Evolutionary conservation across 2,797 vertebrate genomes (phyloP), one percentile per base, ranked within the genome.

Genomic region (Malacoraja senta): DNA sequence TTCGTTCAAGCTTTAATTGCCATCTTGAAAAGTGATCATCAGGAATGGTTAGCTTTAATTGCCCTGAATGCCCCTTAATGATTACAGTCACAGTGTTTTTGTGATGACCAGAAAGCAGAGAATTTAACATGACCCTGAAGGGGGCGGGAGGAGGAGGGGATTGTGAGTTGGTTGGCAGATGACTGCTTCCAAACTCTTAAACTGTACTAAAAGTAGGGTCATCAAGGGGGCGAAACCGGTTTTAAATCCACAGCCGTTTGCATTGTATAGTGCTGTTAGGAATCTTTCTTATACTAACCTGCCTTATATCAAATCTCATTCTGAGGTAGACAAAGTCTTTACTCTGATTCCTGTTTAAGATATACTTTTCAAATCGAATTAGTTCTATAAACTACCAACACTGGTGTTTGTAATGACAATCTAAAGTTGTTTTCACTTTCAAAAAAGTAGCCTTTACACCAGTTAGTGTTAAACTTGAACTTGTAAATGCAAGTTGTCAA

Each of bases 11-110:
- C 96, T 95, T 94, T 94, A 95, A 97, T 97, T 96, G 96, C 96
- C 97, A 96, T 97, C 97, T 97, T 97, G 96, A 97, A 96, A 96
- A 97, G 96, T 96, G 94, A 97, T 97, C 96, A 96, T 94, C 95
- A 95, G 95, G 95, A 96, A 95, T 95, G 95, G 96, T 94, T 95
- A 95, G 93, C 94, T 95, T 96, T 97, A 97, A 97, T 96, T 97
- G 96, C 95, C 93, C 96, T 96, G 97, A 97, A 97, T 96, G 96
- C 96, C 95, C 94, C 95, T 96, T 97, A 97, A 97, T 96, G 96
- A 96, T 95, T 94, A 72, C 94, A 95, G 95, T 96, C 96, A 95
- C 95, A 95, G 95, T 94, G 95, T 94, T 95, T 96, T 96, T 72
- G 90, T 76, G 95, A 95, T 13, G 93, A 95, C 94, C 93, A 93